Conservation (phyloP, 2,888 invertebrate species). For the Cryptocheilus praepositus region DNA sequence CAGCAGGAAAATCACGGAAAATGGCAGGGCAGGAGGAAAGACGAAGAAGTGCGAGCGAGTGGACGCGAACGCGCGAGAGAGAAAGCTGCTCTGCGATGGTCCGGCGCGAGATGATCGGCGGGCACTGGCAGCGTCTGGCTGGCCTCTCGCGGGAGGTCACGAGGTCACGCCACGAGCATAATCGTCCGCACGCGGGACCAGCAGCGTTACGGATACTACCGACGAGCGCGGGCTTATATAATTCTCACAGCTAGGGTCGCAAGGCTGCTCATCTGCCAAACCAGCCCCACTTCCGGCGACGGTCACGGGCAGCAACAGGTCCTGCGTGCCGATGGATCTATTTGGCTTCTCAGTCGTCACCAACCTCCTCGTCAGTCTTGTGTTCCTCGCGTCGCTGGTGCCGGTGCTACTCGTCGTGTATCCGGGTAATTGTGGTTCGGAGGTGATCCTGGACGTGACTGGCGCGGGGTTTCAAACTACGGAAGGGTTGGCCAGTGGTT, state of each 20-base stretch:
- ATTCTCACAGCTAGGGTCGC: conserved; percentile 4
- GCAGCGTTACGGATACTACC: conserved; percentile 26
- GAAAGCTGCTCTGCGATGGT: neutral
- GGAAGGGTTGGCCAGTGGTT: no score
- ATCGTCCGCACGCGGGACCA: conserved; percentile 27
- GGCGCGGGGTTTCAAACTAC: no score
- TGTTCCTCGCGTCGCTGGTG: conserved; percentile 37
- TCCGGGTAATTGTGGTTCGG: conserved; percentile 36
- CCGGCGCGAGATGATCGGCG: neutral
- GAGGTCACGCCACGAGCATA: conserved; percentile 35
- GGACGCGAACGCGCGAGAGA: neutral
- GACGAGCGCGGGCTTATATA: conserved; percentile 25
- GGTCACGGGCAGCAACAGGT: conserved; percentile 13
- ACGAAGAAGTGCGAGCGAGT: neutral
- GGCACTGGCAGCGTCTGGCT: conserved; percentile 26
- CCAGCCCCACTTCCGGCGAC: neutral
- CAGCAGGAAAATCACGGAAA: neutral
- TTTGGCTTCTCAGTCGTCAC: conserved; percentile 42
- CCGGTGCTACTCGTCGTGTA: conserved; percentile 49
- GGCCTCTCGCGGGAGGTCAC: conserved; percentile 40
- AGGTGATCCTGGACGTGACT: no score
- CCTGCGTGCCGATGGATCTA: conserved; percentile 26
- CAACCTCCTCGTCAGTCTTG: conserved; percentile 44
- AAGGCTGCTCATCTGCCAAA: neutral
- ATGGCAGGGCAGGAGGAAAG: neutral